Evolutionary conservation across 2,888 invertebrate genomes (phyloP).

Genomic region (Fragum sueziense): DNA sequence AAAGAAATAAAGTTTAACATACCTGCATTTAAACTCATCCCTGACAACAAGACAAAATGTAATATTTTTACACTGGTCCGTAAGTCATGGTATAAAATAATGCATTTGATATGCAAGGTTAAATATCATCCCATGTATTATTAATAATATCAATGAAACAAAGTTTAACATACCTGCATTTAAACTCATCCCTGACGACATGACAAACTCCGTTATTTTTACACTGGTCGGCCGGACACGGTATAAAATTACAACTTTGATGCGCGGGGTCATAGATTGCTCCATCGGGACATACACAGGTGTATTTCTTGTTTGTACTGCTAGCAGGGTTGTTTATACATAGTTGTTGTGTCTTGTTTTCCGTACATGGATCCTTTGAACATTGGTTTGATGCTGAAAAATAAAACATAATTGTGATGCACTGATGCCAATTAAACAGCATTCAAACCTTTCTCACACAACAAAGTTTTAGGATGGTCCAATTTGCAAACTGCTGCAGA

Average conservation of each 20-base stretch:
- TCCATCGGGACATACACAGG: conserved; percentile 82
- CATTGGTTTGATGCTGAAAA: conserved; percentile 46
- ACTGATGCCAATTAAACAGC: no score
- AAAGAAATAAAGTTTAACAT: conserved; percentile 27
- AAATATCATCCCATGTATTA: conserved; percentile 73
- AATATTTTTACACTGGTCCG: conserved; percentile 82
- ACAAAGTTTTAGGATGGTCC: no score
- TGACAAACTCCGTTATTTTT: conserved; percentile 86
- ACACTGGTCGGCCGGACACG: conserved; percentile 70
- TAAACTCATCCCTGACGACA: conserved; percentile 45
- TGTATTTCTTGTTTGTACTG: conserved; percentile 51
- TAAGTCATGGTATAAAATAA: conserved; percentile 53
- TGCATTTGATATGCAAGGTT: conserved; percentile 55
- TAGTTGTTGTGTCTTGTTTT: conserved; percentile 76
- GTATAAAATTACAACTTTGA: conserved; percentile 59
- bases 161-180: conserved; percentile 65
- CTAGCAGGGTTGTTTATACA: conserved; percentile 82
- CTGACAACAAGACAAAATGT: conserved; percentile 84
- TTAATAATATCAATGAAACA: no score
- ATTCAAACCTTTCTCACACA: no score
- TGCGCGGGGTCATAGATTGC: conserved; percentile 52
- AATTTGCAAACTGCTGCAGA: no score
- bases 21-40: conserved; percentile 68
- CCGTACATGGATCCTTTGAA: conserved; percentile 42
- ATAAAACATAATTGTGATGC: neutral